Conservation (phyloP, 2,888 invertebrate species). For the Eustalomyia histrio region DNA sequence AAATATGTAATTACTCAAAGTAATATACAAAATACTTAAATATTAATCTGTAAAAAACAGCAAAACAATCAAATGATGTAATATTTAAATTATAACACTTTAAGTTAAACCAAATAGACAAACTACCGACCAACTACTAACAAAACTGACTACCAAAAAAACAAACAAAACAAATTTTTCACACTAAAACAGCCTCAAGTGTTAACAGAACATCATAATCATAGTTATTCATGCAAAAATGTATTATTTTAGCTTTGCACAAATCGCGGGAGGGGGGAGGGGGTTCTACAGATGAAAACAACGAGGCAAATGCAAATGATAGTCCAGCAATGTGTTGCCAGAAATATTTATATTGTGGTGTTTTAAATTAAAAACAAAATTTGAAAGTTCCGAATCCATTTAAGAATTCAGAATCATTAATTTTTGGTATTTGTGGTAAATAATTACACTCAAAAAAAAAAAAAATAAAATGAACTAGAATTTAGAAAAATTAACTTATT, state of each 20-base stretch:
- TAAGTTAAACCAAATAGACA: constrained; percentile 40
- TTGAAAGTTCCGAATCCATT: no score
- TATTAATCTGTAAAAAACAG: background rate
- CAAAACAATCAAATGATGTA: constrained; percentile 54
- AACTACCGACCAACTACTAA: background rate
- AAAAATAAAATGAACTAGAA: no score
- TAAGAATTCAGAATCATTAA: no score
- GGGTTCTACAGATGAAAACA: constrained; percentile 37
- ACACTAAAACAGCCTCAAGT: constrained; percentile 59
- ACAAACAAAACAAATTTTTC: constrained; percentile 56
- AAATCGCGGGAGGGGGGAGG: constrained; percentile 17
- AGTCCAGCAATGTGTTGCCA: background rate
- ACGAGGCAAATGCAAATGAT: constrained; percentile 43
- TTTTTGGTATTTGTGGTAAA: no score
- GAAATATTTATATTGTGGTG: background rate
- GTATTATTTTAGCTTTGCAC: background rate
- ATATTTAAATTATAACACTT: constrained; percentile 58
- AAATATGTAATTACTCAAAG: constrained; percentile 40
- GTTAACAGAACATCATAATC: constrained; percentile 64
- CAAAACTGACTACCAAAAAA: constrained; percentile 27
- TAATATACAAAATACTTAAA: background rate
- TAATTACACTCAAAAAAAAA: no score
- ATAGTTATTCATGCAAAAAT: constrained; percentile 52
- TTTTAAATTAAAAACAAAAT: no score
- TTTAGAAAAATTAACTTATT: no score